These are phyloP conservation scores for Synergus gifuensis DNA, from an alignment of 2,888 invertebrate species.

Conservation along the genomic window DNA sequence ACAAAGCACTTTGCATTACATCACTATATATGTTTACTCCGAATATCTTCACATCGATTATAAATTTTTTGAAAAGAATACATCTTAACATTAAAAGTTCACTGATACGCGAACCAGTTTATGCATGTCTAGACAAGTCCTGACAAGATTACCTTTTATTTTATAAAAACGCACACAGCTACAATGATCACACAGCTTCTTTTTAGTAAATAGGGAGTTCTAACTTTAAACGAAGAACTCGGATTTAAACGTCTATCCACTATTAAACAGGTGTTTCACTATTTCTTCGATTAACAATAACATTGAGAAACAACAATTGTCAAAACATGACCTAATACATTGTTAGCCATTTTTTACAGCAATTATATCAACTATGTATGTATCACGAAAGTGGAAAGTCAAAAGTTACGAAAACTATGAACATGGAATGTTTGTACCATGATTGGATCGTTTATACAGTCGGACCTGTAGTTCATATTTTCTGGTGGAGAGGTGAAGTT, in stretches of 20 bases:
- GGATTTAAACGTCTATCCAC: neutral
- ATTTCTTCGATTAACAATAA: neutral
- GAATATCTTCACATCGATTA: neutral
- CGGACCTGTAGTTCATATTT: too few species aligned
- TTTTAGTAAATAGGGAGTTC: conserved; percentile 23
- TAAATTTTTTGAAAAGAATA: neutral
- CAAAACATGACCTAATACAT: conserved; percentile 12
- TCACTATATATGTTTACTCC: conserved; percentile 22
- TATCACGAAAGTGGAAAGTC: conserved; percentile 9
- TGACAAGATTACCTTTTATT: conserved; percentile 37
- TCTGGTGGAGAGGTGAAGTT: too few species aligned
- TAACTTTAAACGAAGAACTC: neutral
- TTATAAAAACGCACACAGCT: conserved; percentile 37
- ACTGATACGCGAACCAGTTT: conserved; percentile 29
- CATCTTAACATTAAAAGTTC: conserved; percentile 4
- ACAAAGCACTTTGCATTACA: conserved; percentile 28
- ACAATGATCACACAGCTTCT: neutral
- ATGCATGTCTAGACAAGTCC: conserved; percentile 37
- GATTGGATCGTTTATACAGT: neutral
- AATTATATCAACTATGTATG: neutral
- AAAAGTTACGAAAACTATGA: conserved; percentile 12
- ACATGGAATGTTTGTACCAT: conserved; percentile 11
- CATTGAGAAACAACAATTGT: conserved; percentile 13
- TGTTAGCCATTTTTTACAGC: conserved; percentile 15
- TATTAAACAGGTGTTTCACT: neutral